Evolutionary conservation across 2,888 invertebrate genomes (phyloP), one percentile per base, ranked within the genome.

Genomic region (Rhamnusium bicolor): DNA sequence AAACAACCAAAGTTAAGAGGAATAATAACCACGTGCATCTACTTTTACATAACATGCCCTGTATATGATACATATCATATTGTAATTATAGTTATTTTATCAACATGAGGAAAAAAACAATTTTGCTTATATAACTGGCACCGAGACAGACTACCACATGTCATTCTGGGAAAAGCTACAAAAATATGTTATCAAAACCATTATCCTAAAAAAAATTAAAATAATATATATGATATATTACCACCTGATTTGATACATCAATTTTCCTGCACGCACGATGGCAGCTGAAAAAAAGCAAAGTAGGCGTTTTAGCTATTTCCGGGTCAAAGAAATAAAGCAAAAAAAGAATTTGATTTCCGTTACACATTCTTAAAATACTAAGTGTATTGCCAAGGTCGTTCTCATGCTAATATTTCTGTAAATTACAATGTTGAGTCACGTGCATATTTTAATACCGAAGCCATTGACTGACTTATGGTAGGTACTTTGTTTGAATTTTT

Each of bases 321-420:
- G 78, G 80, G 71, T 71, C 54, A 40, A 56, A 46, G 54, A 32
- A 65, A 58, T 29, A 49, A 61, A 24, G 75, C 73, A 74, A 75
- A 75, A 75, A 74, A 73, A 47, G 47, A 60, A 72, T 72, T 74
- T 75, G 74, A 80, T 76, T 79, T 80, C 80, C 80, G 79, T 69
- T 79, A 69, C 69, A 73, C 77, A 80, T 80, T 80, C 80, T 77
- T 75, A 67, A 66, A 71, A 70, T 73, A 68, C 75, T 69, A 62
- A 72, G 63, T 66, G 69, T 58, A 75, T 70, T 62, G 46, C 70
- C 76, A 80, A 80, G 80, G 80, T 68, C 74, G 70, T 79, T 80
- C 79, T 71, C 80, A 80, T 73, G 77, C 75, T 67, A 67, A 40
- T 56, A 56, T 67, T 54, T 56, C 21, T 67, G 46, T 46, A 67